Conservation (phyloP, 2,797 vertebrate species). For the Ptychadena robeensis region DNA sequence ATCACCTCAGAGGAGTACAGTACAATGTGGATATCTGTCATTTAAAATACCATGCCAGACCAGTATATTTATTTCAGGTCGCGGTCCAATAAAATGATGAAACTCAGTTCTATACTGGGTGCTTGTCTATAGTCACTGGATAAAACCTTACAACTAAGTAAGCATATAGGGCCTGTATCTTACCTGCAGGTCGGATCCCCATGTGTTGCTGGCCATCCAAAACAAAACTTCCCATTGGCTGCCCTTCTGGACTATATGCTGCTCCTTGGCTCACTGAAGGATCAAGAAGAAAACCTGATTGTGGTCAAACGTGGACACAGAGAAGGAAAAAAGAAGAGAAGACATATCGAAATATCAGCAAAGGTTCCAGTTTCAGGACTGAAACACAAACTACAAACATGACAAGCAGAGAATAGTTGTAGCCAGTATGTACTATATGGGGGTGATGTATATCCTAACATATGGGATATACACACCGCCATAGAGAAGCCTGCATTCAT, state of each 20-base stretch:
- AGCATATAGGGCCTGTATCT: conserved; percentile 60
- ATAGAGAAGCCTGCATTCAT: too few species aligned
- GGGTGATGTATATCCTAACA: not conserved
- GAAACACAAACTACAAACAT: conserved; percentile 75
- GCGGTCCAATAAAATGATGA: not conserved
- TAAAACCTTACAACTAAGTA: not conserved
- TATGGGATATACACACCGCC: not conserved
- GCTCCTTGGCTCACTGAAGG: conserved; percentile 99
- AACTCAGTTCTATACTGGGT: too few species aligned
- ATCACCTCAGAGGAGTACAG: not conserved
- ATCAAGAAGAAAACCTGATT: conserved; percentile 99
- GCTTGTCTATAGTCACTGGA: not conserved
- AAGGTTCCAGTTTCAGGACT: conserved; percentile 90
- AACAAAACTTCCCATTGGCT: conserved; percentile 99
- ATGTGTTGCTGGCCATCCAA: conserved; percentile 99
- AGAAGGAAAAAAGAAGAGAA: conserved; percentile 96
- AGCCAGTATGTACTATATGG: not conserved
- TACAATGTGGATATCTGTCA: not conserved
- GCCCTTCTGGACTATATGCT: conserved; percentile 99
- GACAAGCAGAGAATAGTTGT: not conserved
- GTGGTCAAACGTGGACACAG: conserved; percentile 99
- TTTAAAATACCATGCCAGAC: not conserved
- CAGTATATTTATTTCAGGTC: not conserved
- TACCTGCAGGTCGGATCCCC: conserved; percentile 99
- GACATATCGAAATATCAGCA: conserved; percentile 99